A percentile compares a stretch with the other conserved stretches of the same genome.
These are phyloP conservation scores for Podiceps cristatus DNA, from an alignment of 2,113 vertebrate species.

Conservation along the genomic window DNA sequence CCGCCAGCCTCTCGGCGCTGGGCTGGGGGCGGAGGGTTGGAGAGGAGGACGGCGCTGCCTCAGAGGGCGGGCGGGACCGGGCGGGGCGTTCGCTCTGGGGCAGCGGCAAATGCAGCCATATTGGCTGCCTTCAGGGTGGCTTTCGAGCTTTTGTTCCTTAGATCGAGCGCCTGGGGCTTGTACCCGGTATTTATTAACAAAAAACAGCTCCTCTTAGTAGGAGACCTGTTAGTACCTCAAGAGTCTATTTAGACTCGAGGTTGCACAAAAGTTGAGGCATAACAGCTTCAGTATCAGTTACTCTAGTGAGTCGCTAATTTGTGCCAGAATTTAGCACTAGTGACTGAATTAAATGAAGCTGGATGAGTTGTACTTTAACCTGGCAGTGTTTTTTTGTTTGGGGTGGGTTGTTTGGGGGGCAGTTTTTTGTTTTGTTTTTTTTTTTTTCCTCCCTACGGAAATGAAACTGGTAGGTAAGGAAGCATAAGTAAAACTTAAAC, in stretches of 20 bases:
- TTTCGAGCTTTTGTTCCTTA: accelerated
- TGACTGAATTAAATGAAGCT: neutral
- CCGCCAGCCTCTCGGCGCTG: accelerated
- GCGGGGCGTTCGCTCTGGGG: no score
- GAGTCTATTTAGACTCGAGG: accelerated
- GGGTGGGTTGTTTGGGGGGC: no score
- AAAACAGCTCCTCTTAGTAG: no score
- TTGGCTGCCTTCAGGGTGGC: accelerated
- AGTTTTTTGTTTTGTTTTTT: no score
- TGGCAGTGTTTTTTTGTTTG: neutral
- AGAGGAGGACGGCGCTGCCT: accelerated
- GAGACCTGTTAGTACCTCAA: neutral
- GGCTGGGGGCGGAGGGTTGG: accelerated
- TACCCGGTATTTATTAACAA: no score
- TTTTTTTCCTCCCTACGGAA: neutral
- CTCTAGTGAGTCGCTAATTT: neutral
- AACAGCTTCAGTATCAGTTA: accelerated
- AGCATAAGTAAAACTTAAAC: neutral
- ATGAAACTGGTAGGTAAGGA: neutral
- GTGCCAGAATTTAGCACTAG: no score
- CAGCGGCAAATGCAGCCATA: accelerated
- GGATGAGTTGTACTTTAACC: neutral
- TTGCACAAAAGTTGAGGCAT: neutral
- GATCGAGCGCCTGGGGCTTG: neutral
- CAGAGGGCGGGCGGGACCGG: neutral